Base-by-base conservation (phyloP, 2,888 invertebrate species). In the Sminthurides aquaticus region DNA sequence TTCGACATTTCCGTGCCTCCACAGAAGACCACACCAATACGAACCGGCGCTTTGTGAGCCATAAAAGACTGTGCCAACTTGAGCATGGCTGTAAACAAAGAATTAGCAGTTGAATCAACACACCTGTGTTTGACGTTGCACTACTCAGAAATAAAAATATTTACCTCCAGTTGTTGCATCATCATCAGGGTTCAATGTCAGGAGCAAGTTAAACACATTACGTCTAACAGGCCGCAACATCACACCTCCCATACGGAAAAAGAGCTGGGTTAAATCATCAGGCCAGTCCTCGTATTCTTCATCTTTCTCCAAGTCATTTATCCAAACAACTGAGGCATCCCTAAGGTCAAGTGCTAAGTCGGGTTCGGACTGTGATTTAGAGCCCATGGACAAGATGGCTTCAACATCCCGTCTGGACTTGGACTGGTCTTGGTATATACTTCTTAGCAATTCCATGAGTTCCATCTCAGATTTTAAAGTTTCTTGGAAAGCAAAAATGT, bases 211-310 rank as follows among this genome's bases (percentile, higher is more conserved):
- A 43, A 74, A 74, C 3, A 74, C 74, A 80, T 94, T 93, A 75
- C 89, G 86, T 66, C 90, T 83, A 74, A 92, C 84, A 77, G 90
- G 91, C 70, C 98, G 82, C 67, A 99, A 81, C 95, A 98, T 97
- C 63, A 98, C 98, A 0, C 97, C 97, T 77, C 95, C 99, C 0
- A 95, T 93, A n/a, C 98, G 97, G 67, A 96, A 83, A 69, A 99
- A 81, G 69, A 99, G 81, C 76, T 97, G 94, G 82, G 90, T 90
- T 62, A 92, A 85, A 48, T 90, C 90, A 1, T 86, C 82, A 0
- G 94, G 90, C 98, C 97, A 99, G 64, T 89, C 84, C 28, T 84
- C 83, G 78, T 97, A 99, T 69, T 89, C 86, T 54, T 86, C 83
- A 81, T 99, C 98, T 8, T 83, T 85, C 81, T 98, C 98, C 65